Conservation (phyloP, 2,797 vertebrate genomes). For the Florisuga fusca region DNA sequence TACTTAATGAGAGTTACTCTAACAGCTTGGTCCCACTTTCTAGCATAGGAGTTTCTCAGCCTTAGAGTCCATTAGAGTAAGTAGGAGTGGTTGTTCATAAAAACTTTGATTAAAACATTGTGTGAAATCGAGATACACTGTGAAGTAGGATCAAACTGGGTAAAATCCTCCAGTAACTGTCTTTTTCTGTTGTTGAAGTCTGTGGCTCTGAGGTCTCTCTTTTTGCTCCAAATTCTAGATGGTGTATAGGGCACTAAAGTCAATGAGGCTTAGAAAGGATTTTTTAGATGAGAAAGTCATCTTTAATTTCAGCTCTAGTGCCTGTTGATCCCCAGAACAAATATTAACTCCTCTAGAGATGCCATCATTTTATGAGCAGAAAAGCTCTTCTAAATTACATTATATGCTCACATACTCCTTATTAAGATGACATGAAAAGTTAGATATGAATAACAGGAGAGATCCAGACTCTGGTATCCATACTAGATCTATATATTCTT, state of each 20-base stretch:
- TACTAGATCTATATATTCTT: not conserved
- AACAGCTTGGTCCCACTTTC: not conserved
- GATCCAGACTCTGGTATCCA: not conserved
- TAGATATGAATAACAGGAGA: conserved; percentile 5
- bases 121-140: not conserved
- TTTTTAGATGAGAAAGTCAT: conserved; percentile 75
- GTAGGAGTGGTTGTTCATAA: not conserved
- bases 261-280: conserved; percentile 70
- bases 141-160: conserved; percentile 23
- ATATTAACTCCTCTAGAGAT: conserved; percentile 75
- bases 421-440: conserved; percentile 69
- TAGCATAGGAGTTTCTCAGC: not conserved
- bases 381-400: conserved; percentile 79
- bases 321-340: conserved; percentile 75
- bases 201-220: not conserved
- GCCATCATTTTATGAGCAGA: conserved; percentile 65
- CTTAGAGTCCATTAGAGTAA: not conserved
- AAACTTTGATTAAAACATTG: conserved; percentile 49
- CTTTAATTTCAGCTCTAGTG: conserved; percentile 77
- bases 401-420: conserved; percentile 57
- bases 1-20: not conserved
- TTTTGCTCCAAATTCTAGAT: conserved; percentile 14
- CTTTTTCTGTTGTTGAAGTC: not conserved
- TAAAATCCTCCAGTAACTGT: not conserved
- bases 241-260: conserved; percentile 48